Conservation (phyloP, 2,113 vertebrate species). For the Centrocercus urophasianus region DNA sequence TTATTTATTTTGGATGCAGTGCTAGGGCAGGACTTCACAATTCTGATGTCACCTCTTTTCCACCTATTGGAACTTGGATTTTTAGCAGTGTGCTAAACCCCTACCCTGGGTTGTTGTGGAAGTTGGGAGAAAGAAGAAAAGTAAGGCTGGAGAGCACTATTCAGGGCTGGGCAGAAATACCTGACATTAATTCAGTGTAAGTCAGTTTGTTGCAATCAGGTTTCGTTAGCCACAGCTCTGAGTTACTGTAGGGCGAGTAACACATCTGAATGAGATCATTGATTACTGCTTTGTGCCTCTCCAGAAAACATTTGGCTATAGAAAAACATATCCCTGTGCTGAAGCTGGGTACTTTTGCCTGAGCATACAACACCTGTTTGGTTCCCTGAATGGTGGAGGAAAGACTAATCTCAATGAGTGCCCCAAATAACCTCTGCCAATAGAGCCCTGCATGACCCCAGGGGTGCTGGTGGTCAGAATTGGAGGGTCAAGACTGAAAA, state of each 20-base stretch:
- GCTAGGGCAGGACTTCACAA: background rate
- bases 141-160: background rate
- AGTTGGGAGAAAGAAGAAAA: background rate
- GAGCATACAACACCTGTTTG: background rate
- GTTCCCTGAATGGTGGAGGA: background rate
- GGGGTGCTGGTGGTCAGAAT: fast-evolving
- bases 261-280: background rate
- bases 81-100: background rate
- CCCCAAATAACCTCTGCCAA: fast-evolving
- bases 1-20: background rate
- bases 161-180: background rate
- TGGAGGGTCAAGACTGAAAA: background rate
- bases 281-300: background rate
- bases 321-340: fast-evolving
- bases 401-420: background rate
- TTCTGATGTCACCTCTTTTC: conserved; percentile 44
- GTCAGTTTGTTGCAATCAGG: background rate
- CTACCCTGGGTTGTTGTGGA: background rate
- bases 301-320: background rate
- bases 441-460: fast-evolving
- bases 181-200: background rate
- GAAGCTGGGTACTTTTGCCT: background rate
- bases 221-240: background rate
- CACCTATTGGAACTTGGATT: conserved; percentile 52
- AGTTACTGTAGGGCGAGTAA: background rate